phyloP scores from a whole-genome alignment of 2,113 vertebrate genomes.

The Arothron firmamentum region DNA sequence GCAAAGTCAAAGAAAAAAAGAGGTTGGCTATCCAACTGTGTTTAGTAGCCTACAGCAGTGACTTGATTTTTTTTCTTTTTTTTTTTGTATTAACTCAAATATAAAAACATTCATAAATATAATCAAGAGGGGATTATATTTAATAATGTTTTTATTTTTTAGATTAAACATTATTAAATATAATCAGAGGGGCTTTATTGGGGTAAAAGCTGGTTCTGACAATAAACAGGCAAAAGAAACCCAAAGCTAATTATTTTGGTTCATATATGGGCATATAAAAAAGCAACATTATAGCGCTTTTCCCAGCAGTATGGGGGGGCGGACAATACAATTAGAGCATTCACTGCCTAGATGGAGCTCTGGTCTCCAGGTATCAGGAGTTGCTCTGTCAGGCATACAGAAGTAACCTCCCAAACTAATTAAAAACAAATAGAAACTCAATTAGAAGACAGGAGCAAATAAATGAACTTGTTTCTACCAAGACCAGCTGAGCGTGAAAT shows the following conservation, averaged over 20 bases:
- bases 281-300: conserved; percentile 46
- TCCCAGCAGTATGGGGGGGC: conserved; percentile 38
- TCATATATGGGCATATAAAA: conserved; percentile 36
- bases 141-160: too few relatives aligned
- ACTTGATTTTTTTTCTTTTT: conserved; percentile 4
- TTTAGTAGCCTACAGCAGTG: conserved; percentile 2
- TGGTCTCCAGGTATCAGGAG: conserved; percentile 41
- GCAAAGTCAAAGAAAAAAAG: conserved; percentile 5
- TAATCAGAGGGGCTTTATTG: not conserved
- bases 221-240: conserved; percentile 7
- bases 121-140: not conserved
- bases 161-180: not conserved
- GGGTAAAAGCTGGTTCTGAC: conserved; percentile 12
- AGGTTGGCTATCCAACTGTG: conserved; percentile 1
- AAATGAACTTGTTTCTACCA: conserved; percentile 44
- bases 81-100: not conserved
- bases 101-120: not conserved
- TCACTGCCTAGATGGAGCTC: conserved; percentile 41
- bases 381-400: conserved; percentile 53
- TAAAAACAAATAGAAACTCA: conserved; percentile 54
- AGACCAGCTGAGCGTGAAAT: conserved; percentile 49
- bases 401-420: conserved; percentile 58
- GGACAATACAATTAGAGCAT: conserved; percentile 55
- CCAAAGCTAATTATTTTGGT: conserved; percentile 35
- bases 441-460: conserved; percentile 55